Evolutionary conservation across 1,140 invertebrate species (phyloP).

Genomic region (Drosophila novamexicana): DNA sequence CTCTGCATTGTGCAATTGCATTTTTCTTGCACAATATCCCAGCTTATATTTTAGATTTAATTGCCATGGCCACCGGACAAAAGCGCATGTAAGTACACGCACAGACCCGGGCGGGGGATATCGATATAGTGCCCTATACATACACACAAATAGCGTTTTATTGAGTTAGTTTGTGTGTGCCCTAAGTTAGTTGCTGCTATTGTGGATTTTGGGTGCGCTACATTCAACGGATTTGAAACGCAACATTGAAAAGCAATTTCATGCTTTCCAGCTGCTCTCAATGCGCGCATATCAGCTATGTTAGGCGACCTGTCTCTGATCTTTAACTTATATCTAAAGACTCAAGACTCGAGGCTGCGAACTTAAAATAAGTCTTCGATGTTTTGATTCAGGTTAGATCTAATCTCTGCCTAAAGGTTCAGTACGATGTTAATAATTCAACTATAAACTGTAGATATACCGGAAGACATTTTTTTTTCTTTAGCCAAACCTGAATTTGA

Average conservation of each 20-base stretch:
- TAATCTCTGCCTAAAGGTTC: too few species aligned
- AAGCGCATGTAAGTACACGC: constrained; percentile 86
- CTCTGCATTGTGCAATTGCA: constrained; percentile 81
- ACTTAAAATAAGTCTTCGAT: too few species aligned
- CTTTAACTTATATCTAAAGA: too few species aligned
- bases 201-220: constrained; percentile 61
- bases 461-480: too few species aligned
- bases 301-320: neutral
- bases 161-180: constrained; percentile 49
- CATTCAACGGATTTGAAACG: constrained; percentile 77
- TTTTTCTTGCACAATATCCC: constrained; percentile 87
- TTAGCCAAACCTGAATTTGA: too few species aligned
- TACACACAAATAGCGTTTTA: constrained; percentile 9
- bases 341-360: too few species aligned
- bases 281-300: constrained; percentile 1
- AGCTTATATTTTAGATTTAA: constrained; percentile 86
- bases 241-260: constrained; percentile 76
- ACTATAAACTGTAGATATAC: too few species aligned
- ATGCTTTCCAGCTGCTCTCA: constrained; percentile 27
- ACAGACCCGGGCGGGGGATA: constrained; percentile 16
- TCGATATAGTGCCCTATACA: constrained; percentile 35
- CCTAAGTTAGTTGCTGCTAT: constrained; percentile 48
- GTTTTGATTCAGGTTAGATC: too few species aligned
- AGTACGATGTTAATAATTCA: too few species aligned
- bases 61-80: constrained; percentile 86